These are phyloP conservation scores for Cryptomyrus ogoouensis DNA, from an alignment of 2,113 vertebrate genomes.

Conservation along the genomic window DNA sequence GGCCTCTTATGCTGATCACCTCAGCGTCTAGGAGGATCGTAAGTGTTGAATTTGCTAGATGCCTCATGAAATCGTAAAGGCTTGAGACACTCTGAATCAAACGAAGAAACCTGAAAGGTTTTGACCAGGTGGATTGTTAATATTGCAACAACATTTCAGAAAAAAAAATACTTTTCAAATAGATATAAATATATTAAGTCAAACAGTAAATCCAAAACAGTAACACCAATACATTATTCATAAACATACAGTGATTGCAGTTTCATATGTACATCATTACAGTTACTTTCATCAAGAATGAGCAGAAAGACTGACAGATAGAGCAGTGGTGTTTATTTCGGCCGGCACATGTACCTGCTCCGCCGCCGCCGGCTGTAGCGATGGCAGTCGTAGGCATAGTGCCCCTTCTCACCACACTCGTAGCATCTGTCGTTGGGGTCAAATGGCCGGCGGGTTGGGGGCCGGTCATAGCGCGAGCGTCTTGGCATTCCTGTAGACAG, in stretches of 20 bases:
- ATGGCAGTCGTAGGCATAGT: slow-evolving; percentile 82
- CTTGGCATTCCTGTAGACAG: slow-evolving; percentile 79
- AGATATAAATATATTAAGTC: slow-evolving; percentile 54
- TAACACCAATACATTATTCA: neutral
- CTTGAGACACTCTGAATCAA: slow-evolving; percentile 92
- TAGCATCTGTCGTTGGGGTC: slow-evolving; percentile 82
- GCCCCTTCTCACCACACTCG: slow-evolving; percentile 81
- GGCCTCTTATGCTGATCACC: slow-evolving; percentile 88
- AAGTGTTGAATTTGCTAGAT: slow-evolving; percentile 90
- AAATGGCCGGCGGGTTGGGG: slow-evolving; percentile 71
- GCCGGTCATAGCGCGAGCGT: slow-evolving; percentile 71
- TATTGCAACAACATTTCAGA: slow-evolving; percentile 64
- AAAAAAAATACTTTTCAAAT: slow-evolving; percentile 54
- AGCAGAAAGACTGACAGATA: neutral
- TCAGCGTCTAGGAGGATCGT: slow-evolving; percentile 86
- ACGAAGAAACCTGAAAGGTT: slow-evolving; percentile 94
- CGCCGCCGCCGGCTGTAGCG: slow-evolving; percentile 72
- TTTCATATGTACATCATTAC: slow-evolving; percentile 14
- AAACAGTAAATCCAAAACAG: slow-evolving; percentile 21
- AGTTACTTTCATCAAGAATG: slow-evolving; percentile 17
- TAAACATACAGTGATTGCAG: slow-evolving; percentile 15
- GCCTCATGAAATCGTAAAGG: slow-evolving; percentile 88
- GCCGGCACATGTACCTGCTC: slow-evolving; percentile 67
- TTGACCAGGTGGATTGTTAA: slow-evolving; percentile 87
- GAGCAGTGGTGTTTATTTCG: slow-evolving; percentile 24